Base-by-base conservation (phyloP, 2,888 invertebrate species). In the Aphidius colemani region DNA sequence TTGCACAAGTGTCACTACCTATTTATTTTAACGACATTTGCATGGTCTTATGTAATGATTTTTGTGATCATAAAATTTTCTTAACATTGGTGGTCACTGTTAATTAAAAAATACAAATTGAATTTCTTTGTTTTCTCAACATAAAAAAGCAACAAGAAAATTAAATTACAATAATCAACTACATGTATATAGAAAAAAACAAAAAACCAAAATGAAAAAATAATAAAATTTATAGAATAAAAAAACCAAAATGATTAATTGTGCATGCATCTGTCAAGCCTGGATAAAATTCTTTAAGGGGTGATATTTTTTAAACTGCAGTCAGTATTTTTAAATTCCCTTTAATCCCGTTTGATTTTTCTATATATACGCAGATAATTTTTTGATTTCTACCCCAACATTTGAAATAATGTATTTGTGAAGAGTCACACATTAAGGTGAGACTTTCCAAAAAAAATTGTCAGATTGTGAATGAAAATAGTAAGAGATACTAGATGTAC, bases 1-100 rank as follows among this genome's bases (percentile, higher is more conserved):
- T 55, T 13, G 63, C 71, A 62, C 73, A 69, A 74, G 68, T 72
- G 73, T 72, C 74, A 70, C 71, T 69, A 62, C 61, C 64, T 68
- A 53, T 30, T 30, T 30, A 2, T 30, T 30, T 30, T 30, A 30
- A 30, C 30, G 30, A 30, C 30, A 30, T 3, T 30, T 30, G 30
- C 30, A 30, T 30, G 49, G 62, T 67, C 63, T 56, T 53, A 55
- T 58, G 51, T 63, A 65, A 65, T 30, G 5, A 30, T 30, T 30
- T 10, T 10, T 7, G 6, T 30, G 53, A 7, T 53, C 46, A 46
- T 30, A 30, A 30, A 30, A 30, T 3, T 30, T 30, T 30, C 30
- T 30, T 30, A 30, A 30, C 30, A 30, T 30, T 30, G 30, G 30
- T 30, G 30, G 30, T 30, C 30, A 30, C 30, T 30, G 30, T 30